Percentiles rank a stretch among this genome's conserved stretches.
Conservation (phyloP, 2,888 invertebrate genomes). For the Pterobdella sp. region DNA sequence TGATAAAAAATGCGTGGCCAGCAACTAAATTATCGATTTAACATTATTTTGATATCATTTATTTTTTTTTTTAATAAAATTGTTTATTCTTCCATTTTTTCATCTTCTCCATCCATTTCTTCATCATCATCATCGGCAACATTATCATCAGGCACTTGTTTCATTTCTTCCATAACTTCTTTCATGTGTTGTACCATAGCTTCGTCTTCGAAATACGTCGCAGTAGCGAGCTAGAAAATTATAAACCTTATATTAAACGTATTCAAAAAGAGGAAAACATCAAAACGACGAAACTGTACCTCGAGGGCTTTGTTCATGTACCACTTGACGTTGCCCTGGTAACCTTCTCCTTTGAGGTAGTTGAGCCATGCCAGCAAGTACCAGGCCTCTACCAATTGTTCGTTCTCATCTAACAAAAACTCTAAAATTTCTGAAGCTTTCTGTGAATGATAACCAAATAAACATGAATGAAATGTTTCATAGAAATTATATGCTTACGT, state of each 20-base stretch:
- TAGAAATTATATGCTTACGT: no score
- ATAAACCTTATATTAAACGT: no score
- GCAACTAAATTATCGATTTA: not conserved
- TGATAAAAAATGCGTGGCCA: no score
- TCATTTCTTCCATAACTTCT: slow-evolving; percentile 45
- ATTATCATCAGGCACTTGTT: slow-evolving; percentile 40
- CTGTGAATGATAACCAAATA: slow-evolving; percentile 37
- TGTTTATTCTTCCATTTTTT: slow-evolving; percentile 1
- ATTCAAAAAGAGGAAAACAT: no score
- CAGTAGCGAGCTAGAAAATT: slow-evolving; percentile 43
- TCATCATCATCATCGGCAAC: slow-evolving; percentile 5
- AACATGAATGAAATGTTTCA: not conserved
- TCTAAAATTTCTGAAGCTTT: slow-evolving; percentile 50
- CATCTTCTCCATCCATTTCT: slow-evolving; percentile 9
- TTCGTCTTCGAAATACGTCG: slow-evolving; percentile 45
- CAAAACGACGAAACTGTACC: no score
- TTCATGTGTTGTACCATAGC: slow-evolving; percentile 45
- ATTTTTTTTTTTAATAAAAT: slow-evolving; percentile 6
- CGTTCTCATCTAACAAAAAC: slow-evolving; percentile 52
- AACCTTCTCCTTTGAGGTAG: slow-evolving; percentile 50
- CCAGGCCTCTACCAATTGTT: slow-evolving; percentile 52
- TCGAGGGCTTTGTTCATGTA: slow-evolving; percentile 50
- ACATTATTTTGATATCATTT: not conserved
- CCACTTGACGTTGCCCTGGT: slow-evolving; percentile 47
- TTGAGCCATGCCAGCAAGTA: slow-evolving; percentile 53